Percentiles rank a stretch among this genome's conserved stretches.
Evolutionary conservation across 2,113 vertebrate species (phyloP).

Genomic region (Chaetura pelagica): DNA sequence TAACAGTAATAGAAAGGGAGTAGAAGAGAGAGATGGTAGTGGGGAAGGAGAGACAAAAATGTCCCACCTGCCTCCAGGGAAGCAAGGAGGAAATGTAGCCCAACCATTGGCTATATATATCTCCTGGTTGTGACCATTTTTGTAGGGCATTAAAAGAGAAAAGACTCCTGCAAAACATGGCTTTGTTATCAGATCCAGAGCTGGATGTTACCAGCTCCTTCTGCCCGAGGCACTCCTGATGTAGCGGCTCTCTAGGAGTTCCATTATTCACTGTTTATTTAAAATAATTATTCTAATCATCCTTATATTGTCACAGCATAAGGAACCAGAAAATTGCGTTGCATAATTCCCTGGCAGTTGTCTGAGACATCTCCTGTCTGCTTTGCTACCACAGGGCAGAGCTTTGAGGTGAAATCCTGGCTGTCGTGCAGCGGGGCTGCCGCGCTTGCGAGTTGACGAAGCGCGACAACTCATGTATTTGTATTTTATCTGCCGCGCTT

Average conservation of each 20-base stretch:
- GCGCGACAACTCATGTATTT: background rate
- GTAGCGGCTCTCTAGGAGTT: background rate
- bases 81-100: background rate
- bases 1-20: background rate
- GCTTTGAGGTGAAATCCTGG: background rate
- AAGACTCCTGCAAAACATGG: background rate
- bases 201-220: background rate
- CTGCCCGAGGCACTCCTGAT: background rate
- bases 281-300: conserved; percentile 14
- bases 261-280: conserved; percentile 19
- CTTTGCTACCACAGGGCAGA: background rate
- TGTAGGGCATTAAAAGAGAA: background rate
- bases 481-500: conserved; percentile 25
- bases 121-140: background rate
- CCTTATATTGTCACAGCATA: background rate
- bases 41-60: background rate
- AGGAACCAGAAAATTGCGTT: conserved; percentile 29
- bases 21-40: background rate
- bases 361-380: background rate
- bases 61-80: background rate
- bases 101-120: background rate
- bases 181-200: background rate
- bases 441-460: background rate
- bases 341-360: conserved; percentile 31
- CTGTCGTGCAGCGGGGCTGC: background rate